Conservation (phyloP, 2,113 vertebrate species). For the Bubo bubo region DNA sequence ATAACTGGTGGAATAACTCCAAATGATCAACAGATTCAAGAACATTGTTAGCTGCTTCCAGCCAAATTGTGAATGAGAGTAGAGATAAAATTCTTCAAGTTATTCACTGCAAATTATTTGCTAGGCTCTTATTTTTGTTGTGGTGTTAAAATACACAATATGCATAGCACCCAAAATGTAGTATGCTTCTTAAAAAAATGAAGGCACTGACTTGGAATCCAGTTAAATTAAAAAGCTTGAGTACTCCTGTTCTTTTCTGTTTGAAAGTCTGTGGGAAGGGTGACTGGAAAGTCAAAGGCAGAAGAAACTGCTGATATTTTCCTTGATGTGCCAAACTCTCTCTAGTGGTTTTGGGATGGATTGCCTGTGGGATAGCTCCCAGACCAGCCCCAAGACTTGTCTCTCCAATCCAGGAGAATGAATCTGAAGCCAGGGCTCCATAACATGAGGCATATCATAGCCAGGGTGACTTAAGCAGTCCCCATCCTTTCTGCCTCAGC, state of each 20-base stretch:
- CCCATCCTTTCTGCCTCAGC: not conserved
- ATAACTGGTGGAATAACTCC: not conserved
- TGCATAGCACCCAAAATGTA: not conserved
- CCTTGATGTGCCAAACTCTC: not conserved
- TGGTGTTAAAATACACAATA: not conserved
- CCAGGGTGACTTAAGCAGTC: not conserved
- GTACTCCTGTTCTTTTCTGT: not conserved
- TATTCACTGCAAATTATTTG: constrained; percentile 28
- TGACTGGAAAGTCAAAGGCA: not conserved
- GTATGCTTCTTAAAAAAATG: not conserved
- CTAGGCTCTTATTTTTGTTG: not conserved
- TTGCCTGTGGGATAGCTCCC: not conserved
- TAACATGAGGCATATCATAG: not conserved
- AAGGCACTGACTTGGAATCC: not conserved
- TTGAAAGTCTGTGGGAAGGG: not conserved
- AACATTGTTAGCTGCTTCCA: not conserved
- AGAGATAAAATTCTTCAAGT: not conserved
- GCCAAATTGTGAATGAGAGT: not conserved
- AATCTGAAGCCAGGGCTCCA: not conserved
- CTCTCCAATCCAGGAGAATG: not conserved
- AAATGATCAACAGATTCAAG: not conserved
- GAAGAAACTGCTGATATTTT: not conserved
- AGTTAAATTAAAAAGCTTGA: not conserved
- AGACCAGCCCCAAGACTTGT: not conserved
- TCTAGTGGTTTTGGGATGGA: not conserved